phyloP scores from a whole-genome alignment of 2,113 vertebrate species.

The Gobio gobio region DNA sequence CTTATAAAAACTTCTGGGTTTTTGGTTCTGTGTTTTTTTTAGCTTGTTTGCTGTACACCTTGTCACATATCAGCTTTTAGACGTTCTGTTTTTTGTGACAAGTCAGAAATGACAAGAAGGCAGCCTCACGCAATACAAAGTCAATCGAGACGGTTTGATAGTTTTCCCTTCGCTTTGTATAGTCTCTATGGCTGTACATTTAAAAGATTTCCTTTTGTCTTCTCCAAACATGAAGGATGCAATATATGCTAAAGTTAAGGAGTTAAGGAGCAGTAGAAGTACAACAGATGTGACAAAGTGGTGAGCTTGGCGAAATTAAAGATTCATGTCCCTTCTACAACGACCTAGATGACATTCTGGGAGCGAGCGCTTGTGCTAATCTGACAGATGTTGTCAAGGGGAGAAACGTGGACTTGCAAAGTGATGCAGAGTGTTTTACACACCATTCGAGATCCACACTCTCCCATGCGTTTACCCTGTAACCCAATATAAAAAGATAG shows the following conservation, averaged over 20 bases:
- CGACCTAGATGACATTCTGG: not conserved
- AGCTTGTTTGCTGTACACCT: too few species aligned
- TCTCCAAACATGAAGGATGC: not conserved
- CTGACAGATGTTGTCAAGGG: slow-evolving; percentile 7
- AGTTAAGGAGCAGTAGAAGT: not conserved
- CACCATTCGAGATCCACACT: not conserved
- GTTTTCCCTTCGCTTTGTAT: too few species aligned
- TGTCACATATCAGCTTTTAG: too few species aligned
- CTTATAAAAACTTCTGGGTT: too few species aligned
- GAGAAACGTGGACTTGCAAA: slow-evolving; percentile 1
- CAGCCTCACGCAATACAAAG: too few species aligned
- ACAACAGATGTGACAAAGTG: not conserved
- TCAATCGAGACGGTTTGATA: too few species aligned
- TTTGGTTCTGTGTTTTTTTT: too few species aligned
- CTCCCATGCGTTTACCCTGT: not conserved
- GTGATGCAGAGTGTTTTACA: not conserved
- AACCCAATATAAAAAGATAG: not conserved
- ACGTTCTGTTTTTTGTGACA: too few species aligned
- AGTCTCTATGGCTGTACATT: too few species aligned
- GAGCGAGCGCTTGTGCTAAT: not conserved
- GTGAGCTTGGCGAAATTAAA: not conserved
- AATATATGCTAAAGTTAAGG: not conserved
- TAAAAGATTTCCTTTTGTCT: not conserved
- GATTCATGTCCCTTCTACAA: not conserved
- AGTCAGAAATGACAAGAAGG: too few species aligned